These are phyloP conservation scores for Thripadectes ignobilis DNA, from an alignment of 2,797 vertebrate genomes.

Conservation along the genomic window DNA sequence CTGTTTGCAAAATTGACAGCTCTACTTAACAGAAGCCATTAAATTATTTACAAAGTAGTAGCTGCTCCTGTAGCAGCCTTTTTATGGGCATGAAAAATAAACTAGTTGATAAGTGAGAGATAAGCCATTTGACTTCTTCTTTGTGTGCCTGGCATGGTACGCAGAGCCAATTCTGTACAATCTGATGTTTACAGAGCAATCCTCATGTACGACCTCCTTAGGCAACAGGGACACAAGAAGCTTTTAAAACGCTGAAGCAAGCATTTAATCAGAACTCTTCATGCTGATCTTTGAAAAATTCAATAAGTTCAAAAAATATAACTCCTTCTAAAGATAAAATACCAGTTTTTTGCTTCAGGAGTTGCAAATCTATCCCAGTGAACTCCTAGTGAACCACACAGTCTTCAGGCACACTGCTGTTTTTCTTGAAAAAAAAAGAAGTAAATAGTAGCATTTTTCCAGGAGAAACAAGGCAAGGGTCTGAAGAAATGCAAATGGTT, in stretches of 20 bases:
- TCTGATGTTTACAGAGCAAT: conserved; percentile 69
- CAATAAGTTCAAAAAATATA: conserved; percentile 62
- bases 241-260: conserved; percentile 68
- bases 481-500: not conserved
- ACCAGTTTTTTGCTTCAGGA: conserved; percentile 27
- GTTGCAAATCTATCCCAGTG: conserved; percentile 37
- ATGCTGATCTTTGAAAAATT: conserved; percentile 69
- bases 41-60: conserved; percentile 77
- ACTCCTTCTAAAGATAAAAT: conserved; percentile 61
- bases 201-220: conserved; percentile 54
- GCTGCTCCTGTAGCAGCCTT: conserved; percentile 66
- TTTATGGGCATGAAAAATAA: conserved; percentile 73
- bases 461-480: not conserved
- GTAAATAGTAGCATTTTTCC: not conserved
- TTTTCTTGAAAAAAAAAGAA: not conserved
- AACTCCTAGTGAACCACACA: not conserved
- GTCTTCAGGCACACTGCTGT: not conserved
- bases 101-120: conserved; percentile 72
- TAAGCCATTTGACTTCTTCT: conserved; percentile 69
- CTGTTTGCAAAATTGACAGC: conserved; percentile 70
- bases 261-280: conserved; percentile 67
- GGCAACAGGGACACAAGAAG: conserved; percentile 62
- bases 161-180: conserved; percentile 64
- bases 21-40: conserved; percentile 74
- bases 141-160: conserved; percentile 54